Percentiles rank a stretch among this genome's conserved stretches.
phyloP scores from a whole-genome alignment of 2,888 invertebrate genomes.

The Tholera decimalis region DNA sequence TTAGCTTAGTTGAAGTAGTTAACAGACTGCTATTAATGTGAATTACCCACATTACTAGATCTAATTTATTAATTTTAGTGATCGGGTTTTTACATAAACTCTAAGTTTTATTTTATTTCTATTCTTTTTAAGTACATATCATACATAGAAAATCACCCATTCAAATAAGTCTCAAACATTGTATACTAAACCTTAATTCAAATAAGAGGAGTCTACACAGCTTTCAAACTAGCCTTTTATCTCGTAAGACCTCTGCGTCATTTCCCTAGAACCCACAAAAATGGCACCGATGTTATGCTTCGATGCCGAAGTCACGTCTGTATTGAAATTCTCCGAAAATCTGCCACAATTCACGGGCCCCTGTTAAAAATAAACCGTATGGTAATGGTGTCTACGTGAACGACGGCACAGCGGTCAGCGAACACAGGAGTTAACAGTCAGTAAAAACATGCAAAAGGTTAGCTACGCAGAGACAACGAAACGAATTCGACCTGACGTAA shows the following conservation, averaged over 20 bases:
- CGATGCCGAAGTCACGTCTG: neutral
- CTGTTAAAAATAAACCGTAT: conserved; percentile 41
- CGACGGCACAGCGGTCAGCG: conserved; percentile 15
- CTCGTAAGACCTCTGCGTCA: conserved; percentile 7
- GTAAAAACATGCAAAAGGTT: neutral
- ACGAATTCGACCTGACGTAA: too few relatives aligned
- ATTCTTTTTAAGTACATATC: too few relatives aligned
- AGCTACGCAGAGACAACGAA: neutral
- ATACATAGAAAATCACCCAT: too few relatives aligned
- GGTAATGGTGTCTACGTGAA: conserved; percentile 48
- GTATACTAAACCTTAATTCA: too few relatives aligned
- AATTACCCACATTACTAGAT: too few relatives aligned
- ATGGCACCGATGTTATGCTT: conserved; percentile 12
- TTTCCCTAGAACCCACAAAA: neutral
- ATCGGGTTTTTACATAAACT: too few relatives aligned
- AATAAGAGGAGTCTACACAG: neutral
- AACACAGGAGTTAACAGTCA: neutral
- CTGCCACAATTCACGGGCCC: conserved; percentile 16
- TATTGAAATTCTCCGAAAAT: conserved; percentile 26
- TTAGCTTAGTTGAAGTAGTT: too few relatives aligned
- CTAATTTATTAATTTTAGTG: too few relatives aligned
- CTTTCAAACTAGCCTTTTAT: neutral
- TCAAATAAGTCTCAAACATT: too few relatives aligned
- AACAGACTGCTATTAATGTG: too few relatives aligned
- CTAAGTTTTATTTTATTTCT: too few relatives aligned